Evolutionary conservation across 1,140 invertebrate species (phyloP).

Genomic region (Trichogramma pretiosum): DNA sequence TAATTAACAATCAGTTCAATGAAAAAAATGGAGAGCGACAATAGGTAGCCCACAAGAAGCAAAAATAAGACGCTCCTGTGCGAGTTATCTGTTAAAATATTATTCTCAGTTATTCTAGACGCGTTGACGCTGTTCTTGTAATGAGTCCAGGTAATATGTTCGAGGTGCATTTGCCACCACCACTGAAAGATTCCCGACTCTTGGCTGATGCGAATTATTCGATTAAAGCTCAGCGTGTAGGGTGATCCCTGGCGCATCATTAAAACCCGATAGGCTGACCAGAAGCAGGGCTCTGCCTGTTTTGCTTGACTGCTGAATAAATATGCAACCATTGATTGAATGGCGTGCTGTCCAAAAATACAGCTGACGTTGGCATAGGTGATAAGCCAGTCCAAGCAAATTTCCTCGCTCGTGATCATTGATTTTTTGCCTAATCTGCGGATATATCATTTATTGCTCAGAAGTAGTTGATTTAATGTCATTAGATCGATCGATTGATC

Average conservation of each 20-base stretch:
- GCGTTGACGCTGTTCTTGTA: background rate
- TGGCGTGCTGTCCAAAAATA: background rate
- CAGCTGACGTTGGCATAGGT: background rate
- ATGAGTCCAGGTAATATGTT: too few relatives aligned
- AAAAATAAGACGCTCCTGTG: background rate
- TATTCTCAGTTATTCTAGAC: background rate
- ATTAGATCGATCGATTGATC: too few relatives aligned
- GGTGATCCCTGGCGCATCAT: constrained; percentile 3
- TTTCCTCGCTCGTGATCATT: background rate
- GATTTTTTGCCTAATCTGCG: background rate
- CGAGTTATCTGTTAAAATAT: background rate
- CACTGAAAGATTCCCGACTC: background rate
- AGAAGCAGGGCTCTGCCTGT: background rate
- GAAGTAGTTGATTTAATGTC: too few relatives aligned
- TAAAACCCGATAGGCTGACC: background rate
- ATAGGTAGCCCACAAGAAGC: background rate
- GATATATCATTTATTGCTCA: too few relatives aligned
- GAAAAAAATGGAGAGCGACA: too few relatives aligned
- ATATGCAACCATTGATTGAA: background rate
- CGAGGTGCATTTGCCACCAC: background rate
- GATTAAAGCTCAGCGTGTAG: background rate
- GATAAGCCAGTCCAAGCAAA: background rate
- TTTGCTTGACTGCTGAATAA: background rate
- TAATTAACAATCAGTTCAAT: too few relatives aligned
- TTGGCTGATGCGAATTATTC: background rate